These are phyloP conservation scores for Chelonus formosanus DNA, from an alignment of 2,888 invertebrate species.

Conservation along the genomic window DNA sequence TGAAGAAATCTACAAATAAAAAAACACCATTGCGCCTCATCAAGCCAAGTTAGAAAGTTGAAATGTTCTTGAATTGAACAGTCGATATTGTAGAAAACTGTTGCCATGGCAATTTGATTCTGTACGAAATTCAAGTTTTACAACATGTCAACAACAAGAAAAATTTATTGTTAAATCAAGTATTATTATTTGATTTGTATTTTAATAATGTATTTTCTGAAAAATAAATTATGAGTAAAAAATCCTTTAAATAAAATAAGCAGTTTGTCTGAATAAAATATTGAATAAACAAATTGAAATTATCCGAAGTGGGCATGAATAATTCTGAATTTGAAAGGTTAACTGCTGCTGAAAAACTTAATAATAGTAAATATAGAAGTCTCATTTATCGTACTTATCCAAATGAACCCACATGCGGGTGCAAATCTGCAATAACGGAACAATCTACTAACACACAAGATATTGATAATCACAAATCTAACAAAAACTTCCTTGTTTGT, in stretches of 20 bases:
- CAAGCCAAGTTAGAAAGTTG: conserved; percentile 1
- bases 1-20: conserved; percentile 5
- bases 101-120: conserved; percentile 3
- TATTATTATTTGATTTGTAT: too few species aligned
- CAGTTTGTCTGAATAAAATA: too few species aligned
- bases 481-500: conserved; percentile 41
- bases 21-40: conserved; percentile 10
- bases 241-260: too few species aligned
- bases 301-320: conserved; percentile 42
- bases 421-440: conserved; percentile 31
- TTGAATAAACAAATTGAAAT: too few species aligned
- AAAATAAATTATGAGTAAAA: too few species aligned
- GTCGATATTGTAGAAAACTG: conserved; percentile 8
- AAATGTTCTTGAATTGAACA: neutral
- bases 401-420: conserved; percentile 52
- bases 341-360: conserved; percentile 55
- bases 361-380: conserved; percentile 50
- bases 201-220: too few species aligned
- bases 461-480: conserved; percentile 26
- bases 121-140: neutral
- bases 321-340: conserved; percentile 49
- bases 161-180: neutral
- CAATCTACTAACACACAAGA: neutral
- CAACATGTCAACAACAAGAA: neutral
- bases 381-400: conserved; percentile 51